Conservation (phyloP, 2,113 vertebrate species). For the Oryzias melastigma region DNA sequence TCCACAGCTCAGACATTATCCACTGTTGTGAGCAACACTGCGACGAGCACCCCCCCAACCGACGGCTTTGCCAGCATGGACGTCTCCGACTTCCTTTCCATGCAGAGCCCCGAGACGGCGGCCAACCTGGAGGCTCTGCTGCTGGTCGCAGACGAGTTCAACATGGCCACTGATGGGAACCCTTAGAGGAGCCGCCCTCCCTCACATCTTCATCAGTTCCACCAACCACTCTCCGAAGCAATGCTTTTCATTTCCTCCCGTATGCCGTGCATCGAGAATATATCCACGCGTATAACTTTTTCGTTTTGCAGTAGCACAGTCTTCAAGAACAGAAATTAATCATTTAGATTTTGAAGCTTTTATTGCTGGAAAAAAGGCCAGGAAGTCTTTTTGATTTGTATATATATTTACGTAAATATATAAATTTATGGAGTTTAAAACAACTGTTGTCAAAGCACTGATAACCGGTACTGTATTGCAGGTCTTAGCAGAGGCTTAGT, state of each 20-base stretch:
- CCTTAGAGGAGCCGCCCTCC: conserved; percentile 64
- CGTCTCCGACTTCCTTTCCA: conserved; percentile 89
- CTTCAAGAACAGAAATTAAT: too few species aligned
- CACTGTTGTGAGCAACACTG: conserved; percentile 29
- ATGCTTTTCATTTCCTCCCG: conserved; percentile 40
- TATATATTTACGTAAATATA: conserved; percentile 11
- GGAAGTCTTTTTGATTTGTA: neutral
- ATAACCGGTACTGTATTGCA: conserved; percentile 66
- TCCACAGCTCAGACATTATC: conserved; percentile 60
- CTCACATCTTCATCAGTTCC: conserved; percentile 32
- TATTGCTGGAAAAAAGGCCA: too few species aligned
- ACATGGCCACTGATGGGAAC: conserved; percentile 74
- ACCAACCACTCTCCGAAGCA: conserved; percentile 37
- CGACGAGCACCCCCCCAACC: conserved; percentile 65
- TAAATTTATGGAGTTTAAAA: conserved; percentile 6
- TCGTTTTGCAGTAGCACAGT: too few species aligned
- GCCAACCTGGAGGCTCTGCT: conserved; percentile 88
- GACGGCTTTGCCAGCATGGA: conserved; percentile 88
- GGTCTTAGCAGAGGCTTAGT: conserved; percentile 53
- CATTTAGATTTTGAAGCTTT: too few species aligned
- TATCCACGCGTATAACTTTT: neutral
- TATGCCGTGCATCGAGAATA: conserved; percentile 48
- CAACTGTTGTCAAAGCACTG: conserved; percentile 61
- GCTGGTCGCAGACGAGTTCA: conserved; percentile 85
- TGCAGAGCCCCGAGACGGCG: conserved; percentile 85